These are phyloP conservation scores for Patagioenas fasciata DNA, from an alignment of 2,113 vertebrate species.

Conservation along the genomic window DNA sequence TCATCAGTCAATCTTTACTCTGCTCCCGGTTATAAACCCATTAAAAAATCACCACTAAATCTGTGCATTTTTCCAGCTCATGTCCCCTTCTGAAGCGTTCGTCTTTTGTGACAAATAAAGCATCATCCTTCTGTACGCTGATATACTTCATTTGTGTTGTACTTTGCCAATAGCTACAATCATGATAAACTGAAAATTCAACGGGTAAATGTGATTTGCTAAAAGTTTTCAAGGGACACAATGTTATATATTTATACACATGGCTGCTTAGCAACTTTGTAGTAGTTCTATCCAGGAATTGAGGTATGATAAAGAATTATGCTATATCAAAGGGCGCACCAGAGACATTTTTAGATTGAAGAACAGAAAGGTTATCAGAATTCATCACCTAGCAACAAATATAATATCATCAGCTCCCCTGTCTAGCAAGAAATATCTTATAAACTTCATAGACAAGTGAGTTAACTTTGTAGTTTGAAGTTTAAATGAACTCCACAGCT, in stretches of 20 bases:
- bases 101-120: not conserved
- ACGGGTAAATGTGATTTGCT: not conserved
- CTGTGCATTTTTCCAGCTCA: not conserved
- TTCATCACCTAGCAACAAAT: slow-evolving; percentile 23
- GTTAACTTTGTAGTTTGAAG: slow-evolving; percentile 33
- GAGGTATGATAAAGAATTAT: not conserved
- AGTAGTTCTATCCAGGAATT: not conserved
- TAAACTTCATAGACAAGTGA: not conserved
- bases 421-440: slow-evolving; percentile 11
- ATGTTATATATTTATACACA: not conserved
- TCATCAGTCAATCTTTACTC: not conserved
- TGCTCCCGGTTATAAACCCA: slow-evolving; percentile 28
- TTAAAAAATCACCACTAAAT: not conserved
- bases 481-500: slow-evolving; percentile 27
- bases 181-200: not conserved
- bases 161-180: not conserved
- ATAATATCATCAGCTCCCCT: not conserved
- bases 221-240: not conserved
- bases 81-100: not conserved
- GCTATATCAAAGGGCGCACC: not conserved
- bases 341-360: not conserved
- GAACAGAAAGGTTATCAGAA: slow-evolving; percentile 44
- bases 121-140: not conserved
- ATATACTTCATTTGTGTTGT: not conserved
- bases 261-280: slow-evolving; percentile 11